Conservation (phyloP, 2,888 invertebrate genomes). For the Pemphredon lugubris region DNA sequence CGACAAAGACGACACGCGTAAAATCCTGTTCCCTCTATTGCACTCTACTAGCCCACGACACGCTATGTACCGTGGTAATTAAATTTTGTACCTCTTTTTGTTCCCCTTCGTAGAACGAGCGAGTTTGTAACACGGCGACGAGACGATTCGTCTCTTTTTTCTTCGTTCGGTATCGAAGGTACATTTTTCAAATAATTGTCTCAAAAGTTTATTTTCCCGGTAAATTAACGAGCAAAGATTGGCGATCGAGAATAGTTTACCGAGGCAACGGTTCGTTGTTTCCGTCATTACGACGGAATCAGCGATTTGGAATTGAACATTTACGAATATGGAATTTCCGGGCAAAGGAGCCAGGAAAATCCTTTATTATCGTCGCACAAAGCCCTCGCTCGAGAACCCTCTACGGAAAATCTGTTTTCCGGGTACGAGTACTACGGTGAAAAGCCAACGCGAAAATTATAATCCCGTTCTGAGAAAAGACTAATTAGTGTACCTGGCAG, state of each 20-base stretch:
- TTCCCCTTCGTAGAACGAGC: background rate
- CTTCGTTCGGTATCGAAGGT: too few species aligned
- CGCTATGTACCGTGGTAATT: too few species aligned
- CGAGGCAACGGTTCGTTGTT: too few species aligned
- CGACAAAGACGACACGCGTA: conserved; percentile 58
- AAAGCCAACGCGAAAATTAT: conserved; percentile 48
- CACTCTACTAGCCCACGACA: conserved; percentile 36
- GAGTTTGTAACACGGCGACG: too few species aligned
- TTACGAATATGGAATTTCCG: conserved; percentile 32
- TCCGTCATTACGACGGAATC: background rate
- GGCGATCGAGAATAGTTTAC: too few species aligned
- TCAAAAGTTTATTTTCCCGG: too few species aligned
- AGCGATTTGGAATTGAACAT: too few species aligned
- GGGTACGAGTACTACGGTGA: background rate
- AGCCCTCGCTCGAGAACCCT: conserved; percentile 19
- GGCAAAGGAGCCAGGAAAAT: conserved; percentile 43
- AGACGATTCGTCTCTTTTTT: background rate
- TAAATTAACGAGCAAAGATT: too few species aligned
- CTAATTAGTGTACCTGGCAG: conserved; percentile 50
- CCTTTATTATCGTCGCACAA: conserved; percentile 32
- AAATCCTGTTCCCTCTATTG: conserved; percentile 44
- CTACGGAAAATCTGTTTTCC: conserved; percentile 40
- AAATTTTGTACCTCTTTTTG: background rate
- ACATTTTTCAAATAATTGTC: too few species aligned
- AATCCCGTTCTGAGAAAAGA: conserved; percentile 35